A percentile compares a stretch with the other conserved stretches of the same genome.
Evolutionary conservation across 2,113 vertebrate genomes (phyloP).

Genomic region (Tautogolabrus adspersus): DNA sequence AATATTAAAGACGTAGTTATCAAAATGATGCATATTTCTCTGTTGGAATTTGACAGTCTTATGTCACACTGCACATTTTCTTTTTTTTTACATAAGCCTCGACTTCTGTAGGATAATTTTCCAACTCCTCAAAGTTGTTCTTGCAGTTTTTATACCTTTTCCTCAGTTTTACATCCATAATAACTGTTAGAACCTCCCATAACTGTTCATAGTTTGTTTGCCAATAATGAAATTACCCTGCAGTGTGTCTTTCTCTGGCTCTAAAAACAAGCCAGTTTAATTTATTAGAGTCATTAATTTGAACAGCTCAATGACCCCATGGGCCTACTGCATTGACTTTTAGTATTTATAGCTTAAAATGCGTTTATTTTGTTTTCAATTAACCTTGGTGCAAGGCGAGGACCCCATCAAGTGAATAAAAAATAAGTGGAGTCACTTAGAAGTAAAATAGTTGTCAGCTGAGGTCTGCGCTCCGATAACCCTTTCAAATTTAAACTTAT

Average conservation of each 20-base stretch:
- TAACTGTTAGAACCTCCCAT: background rate
- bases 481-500: background rate
- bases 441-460: slow-evolving; percentile 12
- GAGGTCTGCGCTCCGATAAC: background rate
- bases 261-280: slow-evolving; percentile 17
- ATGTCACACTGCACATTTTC: background rate
- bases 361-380: slow-evolving; percentile 17
- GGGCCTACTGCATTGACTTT: slow-evolving; percentile 7
- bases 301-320: background rate
- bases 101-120: background rate
- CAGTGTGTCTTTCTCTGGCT: background rate
- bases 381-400: background rate
- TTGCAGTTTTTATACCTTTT: background rate
- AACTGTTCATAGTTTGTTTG: background rate
- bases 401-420: background rate
- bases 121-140: background rate
- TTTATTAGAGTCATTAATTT: slow-evolving; percentile 12
- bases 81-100: background rate
- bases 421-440: slow-evolving; percentile 14
- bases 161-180: background rate
- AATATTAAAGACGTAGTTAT: background rate
- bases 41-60: background rate
- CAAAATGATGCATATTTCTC: background rate
- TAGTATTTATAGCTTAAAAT: slow-evolving; percentile 29
- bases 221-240: background rate